Evolutionary conservation across 2,888 invertebrate species (phyloP), one percentile per base, ranked within the genome.

Genomic region (Spodoptera picta): DNA sequence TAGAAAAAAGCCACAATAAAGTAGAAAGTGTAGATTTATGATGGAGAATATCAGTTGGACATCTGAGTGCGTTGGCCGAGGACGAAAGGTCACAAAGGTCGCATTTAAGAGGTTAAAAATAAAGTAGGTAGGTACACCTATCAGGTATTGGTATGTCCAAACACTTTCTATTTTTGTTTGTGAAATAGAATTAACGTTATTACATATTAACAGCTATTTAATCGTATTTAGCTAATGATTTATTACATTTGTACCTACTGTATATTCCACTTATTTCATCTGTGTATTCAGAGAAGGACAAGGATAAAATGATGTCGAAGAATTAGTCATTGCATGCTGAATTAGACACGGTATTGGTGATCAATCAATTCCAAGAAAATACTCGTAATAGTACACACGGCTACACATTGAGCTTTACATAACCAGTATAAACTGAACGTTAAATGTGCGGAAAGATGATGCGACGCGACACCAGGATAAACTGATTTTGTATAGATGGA

Each of bases 1-100:
- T 45, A 58, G 44, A 42, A 56, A 69, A 76, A 58, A 43, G 48
- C 43, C 43, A 65, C 65, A 52, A 58, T 53, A 68, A 64, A 61
- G 76, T 62, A 60, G 63, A 62, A 63, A 73, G 55, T 52, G 10
- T n/a, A 47, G 59, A 77, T 79, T 73, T 64, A 67, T 65, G 60
- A 60, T 67, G 63, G 43, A 48, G 56, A 49, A 67, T 67, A 60
- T 57, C 14, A 43, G 12, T 46, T 60, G 42, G 60, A 51, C 44
- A 68, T 60, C 60, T 63, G 56, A 52, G 66, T 59, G 27, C 60
- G 52, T 59, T 69, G 59, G 48, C 66, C 60, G 55, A 53, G 60
- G 62, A 65, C 56, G 11, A 50, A 65, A 63, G 77, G 73, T 76
- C 63, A 48, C 9, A 50, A 45, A 56, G 49, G 60, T 69, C 48